Evolutionary conservation across 1,140 invertebrate species (phyloP).

Genomic region (Adelges cooleyi): DNA sequence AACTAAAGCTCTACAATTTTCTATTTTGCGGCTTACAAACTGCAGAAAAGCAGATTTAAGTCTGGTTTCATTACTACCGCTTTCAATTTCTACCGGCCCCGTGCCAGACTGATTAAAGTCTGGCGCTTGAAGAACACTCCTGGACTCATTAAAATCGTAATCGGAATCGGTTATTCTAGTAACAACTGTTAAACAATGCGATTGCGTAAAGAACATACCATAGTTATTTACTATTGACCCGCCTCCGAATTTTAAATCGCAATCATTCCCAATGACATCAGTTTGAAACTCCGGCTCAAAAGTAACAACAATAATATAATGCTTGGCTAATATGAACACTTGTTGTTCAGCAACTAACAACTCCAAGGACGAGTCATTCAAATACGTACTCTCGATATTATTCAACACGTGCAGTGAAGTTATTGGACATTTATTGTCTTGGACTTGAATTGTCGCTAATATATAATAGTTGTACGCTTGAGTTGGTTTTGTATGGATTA

Average conservation of each 20-base stretch:
- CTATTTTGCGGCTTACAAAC: slow-evolving; percentile 21
- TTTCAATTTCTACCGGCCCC: background rate
- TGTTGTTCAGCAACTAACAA: slow-evolving; percentile 16
- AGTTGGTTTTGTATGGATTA: slow-evolving; percentile 10
- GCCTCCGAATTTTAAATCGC: slow-evolving; percentile 24
- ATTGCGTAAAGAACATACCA: slow-evolving; percentile 25
- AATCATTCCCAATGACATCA: slow-evolving; percentile 15
- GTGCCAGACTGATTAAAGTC: slow-evolving; percentile 3
- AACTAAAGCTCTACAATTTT: slow-evolving; percentile 8
- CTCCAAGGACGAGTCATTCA: slow-evolving; percentile 1
- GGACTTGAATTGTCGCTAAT: slow-evolving; percentile 14
- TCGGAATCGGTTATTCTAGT: slow-evolving; percentile 4
- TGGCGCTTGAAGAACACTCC: slow-evolving; percentile 19
- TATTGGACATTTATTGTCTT: slow-evolving; percentile 11
- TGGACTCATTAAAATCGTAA: slow-evolving; percentile 23
- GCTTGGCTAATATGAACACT: slow-evolving; percentile 10
- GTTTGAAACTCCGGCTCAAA: slow-evolving; percentile 22
- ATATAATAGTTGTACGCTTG: slow-evolving; percentile 25
- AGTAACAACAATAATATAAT: slow-evolving; percentile 20
- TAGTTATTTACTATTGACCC: slow-evolving; percentile 20
- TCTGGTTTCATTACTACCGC: slow-evolving; percentile 15
- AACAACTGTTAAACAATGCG: slow-evolving; percentile 25
- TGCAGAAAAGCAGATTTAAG: slow-evolving; percentile 16
- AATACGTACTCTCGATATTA: slow-evolving; percentile 20
- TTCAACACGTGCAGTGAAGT: slow-evolving; percentile 14